Evolutionary conservation across 2,797 vertebrate genomes (phyloP), one percentile per base, ranked within the genome.

Genomic region (Miichthys miiuy): DNA sequence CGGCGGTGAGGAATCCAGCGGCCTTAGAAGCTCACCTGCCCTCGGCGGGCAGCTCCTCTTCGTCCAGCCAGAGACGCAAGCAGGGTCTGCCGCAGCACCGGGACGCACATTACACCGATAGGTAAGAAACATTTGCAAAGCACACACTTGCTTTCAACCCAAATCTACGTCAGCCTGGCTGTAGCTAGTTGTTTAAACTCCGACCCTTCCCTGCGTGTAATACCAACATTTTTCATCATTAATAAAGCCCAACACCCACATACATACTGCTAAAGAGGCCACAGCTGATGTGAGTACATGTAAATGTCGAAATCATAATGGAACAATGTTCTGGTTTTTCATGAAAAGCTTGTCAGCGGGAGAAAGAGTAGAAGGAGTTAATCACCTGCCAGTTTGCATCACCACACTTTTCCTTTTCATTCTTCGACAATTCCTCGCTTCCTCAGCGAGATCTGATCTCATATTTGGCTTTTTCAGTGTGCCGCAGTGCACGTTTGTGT

Each of bases 21-120:
- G 90, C 95, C 81, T 94, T 98, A 94, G 97, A 99, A 81, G 95
- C 96, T 79, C 98, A 98, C 90, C 95, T 98, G 79, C 96, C 97
- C 52, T 92, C 97, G 0, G 95, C 93, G 8, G 92, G 96, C 80
- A 96, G 95, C 91, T 96, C 97, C 1, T 92, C 93, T 34, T 94
- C 93, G 16, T 96, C 97, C 68, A 97, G 96, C 85, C 97, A 97
- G 92, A 95, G 97, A 77, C 96, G 97, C 87, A 99, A 99, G 88
- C 98, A 98, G 89, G 97, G 97, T 66, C 95, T 98, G 64, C 96
- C 96, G 0, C 97, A 97, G 92, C 97, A 97, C 90, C 93, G 96
- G 47, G 97, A 99, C 17, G 95, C 96, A 4, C 96, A 98, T 93
- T 99, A 97, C 89, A 92, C 96, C 0, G 97, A 99, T 80, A 97